These are phyloP conservation scores for Rhopalosiphum maidis DNA, from an alignment of 1,140 invertebrate genomes.

Conservation along the genomic window DNA sequence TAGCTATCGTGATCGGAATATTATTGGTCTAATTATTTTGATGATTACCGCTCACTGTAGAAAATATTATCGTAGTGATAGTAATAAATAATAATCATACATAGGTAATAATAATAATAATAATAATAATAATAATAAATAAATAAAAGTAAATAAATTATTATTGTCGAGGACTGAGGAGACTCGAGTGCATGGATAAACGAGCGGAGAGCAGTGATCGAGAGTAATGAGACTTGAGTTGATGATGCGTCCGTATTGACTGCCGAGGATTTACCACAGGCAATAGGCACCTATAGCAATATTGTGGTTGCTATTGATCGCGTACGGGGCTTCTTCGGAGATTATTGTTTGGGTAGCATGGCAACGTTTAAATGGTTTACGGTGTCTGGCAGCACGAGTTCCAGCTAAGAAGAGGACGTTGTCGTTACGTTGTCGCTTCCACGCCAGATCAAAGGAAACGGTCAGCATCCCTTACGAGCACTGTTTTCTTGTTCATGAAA, in stretches of 20 bases:
- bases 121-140: background rate
- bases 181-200: background rate
- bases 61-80: background rate
- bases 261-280: background rate
- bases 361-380: slow-evolving; percentile 1
- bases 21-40: background rate
- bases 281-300: no score
- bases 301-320: background rate
- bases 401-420: background rate
- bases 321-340: background rate
- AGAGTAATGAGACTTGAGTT: background rate
- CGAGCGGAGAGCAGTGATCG: background rate
- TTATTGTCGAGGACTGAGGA: no score
- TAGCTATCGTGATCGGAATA: slow-evolving; percentile 22
- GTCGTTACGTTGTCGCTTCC: background rate
- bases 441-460: slow-evolving; percentile 26
- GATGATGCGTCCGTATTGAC: background rate
- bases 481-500: background rate
- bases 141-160: no score
- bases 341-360: background rate
- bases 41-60: background rate
- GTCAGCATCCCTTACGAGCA: background rate
- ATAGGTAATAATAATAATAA: background rate
- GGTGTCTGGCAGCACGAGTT: background rate
- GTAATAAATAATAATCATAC: background rate